Percentiles rank a stretch among this genome's conserved stretches.
phyloP scores from a whole-genome alignment of 2,888 invertebrate genomes.

The Alloscopus bannaensis region DNA sequence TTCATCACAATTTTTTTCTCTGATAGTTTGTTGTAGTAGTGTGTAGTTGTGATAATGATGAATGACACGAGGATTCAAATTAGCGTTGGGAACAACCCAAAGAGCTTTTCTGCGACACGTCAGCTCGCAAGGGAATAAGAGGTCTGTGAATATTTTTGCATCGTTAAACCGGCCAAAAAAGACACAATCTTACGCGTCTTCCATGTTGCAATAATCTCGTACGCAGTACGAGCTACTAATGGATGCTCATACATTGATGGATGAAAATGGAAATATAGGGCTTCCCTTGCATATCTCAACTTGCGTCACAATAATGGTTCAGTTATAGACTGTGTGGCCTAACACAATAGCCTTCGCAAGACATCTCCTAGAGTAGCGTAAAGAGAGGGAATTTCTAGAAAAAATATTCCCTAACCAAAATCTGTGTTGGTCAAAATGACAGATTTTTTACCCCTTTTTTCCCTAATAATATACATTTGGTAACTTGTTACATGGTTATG shows the following conservation, averaged over 20 bases:
- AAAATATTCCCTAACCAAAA: neutral
- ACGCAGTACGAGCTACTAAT: too few relatives aligned
- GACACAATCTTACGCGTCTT: too few relatives aligned
- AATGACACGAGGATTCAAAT: slow-evolving; percentile 22
- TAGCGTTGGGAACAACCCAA: slow-evolving; percentile 26
- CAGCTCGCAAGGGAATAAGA: too few relatives aligned
- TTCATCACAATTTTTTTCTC: slow-evolving; percentile 11
- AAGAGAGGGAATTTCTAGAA: slow-evolving; percentile 8
- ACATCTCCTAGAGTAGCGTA: too few relatives aligned
- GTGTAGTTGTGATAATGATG: neutral
- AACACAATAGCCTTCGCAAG: too few relatives aligned
- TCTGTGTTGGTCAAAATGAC: neutral
- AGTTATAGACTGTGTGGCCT: neutral
- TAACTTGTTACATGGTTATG: neutral
- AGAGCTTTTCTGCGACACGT: too few relatives aligned
- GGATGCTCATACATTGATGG: too few relatives aligned
- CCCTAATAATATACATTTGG: neutral
- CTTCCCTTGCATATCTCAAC: neutral
- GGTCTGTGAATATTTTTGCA: too few relatives aligned
- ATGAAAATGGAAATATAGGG: slow-evolving; percentile 14
- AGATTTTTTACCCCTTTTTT: neutral
- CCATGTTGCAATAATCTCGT: too few relatives aligned
- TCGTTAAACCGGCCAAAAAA: too few relatives aligned
- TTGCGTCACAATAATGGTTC: slow-evolving; percentile 1
- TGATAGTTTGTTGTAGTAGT: slow-evolving; percentile 3